Evolutionary conservation across 2,113 vertebrate genomes (phyloP), one percentile per base, ranked within the genome.

Genomic region (Bubalus kerabau): DNA sequence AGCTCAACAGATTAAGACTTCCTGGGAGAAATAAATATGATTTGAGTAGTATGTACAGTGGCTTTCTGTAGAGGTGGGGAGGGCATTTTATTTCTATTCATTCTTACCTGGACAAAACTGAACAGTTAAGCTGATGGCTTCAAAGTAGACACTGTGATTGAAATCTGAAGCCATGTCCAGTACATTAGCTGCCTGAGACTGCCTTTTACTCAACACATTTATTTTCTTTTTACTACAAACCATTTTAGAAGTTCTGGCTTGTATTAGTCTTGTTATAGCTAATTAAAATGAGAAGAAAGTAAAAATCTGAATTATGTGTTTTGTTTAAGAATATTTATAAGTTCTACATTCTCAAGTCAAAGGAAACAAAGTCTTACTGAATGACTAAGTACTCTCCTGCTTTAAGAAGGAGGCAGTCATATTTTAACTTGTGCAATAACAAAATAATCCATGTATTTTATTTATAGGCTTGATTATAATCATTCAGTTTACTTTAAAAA

Each of bases 161-260:
- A 21, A 67, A 93, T 95, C 81, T 78, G 93, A 98, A 95, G 82
- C 7, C 7, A 95, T 36, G 13, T 59, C 36, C 60, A 96, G 71
- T 5, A 19, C 5, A 30, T 3, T 19, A 85, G n/a, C 48, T 96
- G 81, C 23, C 1, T 57, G 21, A 97, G 90, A 16, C 30, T 56
- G 74, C 59, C 52, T 24, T 89, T 94, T 36, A 94, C 1, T 3
- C 5, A 90, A 74, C 2, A 67, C 2, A 88, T 64, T 94, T 19
- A 6, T 91, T 46, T 92, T 92, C 46, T 21, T 52, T 7, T 10
- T 57, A 80, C 86, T 95, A 80, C 4, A 90, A 57, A 60, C n/a
- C 7, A 89, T 60, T 71, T 78, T n/a, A 93, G 36, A 11, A 26
- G 7, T 30, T 24, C 92, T 94, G 32, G 26, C 17, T 95, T 87